phyloP scores from a whole-genome alignment of 2,113 vertebrate genomes.

The Apodemus speciosus region DNA sequence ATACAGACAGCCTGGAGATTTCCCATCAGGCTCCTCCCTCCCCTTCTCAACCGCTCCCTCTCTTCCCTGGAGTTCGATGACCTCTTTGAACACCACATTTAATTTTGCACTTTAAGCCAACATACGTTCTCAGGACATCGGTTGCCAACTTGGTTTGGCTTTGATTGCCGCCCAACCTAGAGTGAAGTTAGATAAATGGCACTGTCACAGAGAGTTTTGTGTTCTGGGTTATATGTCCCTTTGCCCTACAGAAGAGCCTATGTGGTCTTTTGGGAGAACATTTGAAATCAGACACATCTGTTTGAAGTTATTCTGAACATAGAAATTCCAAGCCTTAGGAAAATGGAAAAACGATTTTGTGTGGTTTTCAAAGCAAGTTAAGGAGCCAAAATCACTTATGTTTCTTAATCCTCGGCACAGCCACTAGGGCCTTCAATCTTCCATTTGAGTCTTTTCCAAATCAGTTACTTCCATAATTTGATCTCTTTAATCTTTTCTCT shows the following conservation, averaged over 20 bases:
- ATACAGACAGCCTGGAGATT: neutral
- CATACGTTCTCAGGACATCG: constrained; percentile 41
- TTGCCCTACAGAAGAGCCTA: constrained; percentile 59
- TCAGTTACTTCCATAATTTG: constrained; percentile 62
- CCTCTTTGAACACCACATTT: neutral
- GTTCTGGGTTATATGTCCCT: constrained; percentile 12
- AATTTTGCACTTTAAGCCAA: constrained; percentile 61
- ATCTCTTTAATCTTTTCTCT: constrained; percentile 62
- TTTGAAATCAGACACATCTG: constrained; percentile 77
- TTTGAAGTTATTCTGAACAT: constrained; percentile 76
- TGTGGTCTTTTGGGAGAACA: neutral
- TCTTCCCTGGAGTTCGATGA: neutral
- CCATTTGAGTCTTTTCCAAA: constrained; percentile 58
- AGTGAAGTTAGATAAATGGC: constrained; percentile 55
- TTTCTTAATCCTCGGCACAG: constrained; percentile 66
- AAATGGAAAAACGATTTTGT: constrained; percentile 67
- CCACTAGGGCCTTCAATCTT: constrained; percentile 38
- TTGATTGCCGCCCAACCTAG: constrained; percentile 48
- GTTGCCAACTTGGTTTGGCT: constrained; percentile 41
- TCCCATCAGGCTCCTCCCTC: neutral
- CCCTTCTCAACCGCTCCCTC: neutral
- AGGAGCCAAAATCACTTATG: constrained; percentile 55
- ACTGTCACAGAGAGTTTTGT: constrained; percentile 14
- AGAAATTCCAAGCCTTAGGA: constrained; percentile 59
- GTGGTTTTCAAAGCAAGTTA: constrained; percentile 73